Evolutionary conservation across 35 echinoderm and acorn worm species (phyloP).

Genomic region (Ophiothrix spiculata): DNA sequence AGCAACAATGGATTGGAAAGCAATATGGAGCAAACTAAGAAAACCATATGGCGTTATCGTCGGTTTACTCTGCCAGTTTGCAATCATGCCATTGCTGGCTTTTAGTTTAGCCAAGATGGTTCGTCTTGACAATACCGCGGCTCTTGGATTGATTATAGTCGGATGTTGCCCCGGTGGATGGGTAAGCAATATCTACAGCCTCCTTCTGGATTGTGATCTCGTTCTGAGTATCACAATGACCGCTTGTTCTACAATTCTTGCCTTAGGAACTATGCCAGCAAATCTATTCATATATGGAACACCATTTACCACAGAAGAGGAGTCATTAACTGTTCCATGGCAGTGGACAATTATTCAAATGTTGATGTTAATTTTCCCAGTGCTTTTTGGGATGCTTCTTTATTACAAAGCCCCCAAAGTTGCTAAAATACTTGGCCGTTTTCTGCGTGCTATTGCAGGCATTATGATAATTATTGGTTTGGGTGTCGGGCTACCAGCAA

Average conservation of each 20-base stretch:
- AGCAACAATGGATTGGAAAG: slow-evolving; percentile 23
- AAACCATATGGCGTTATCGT: slow-evolving; percentile 23
- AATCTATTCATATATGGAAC: slow-evolving; percentile 48
- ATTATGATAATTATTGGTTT: slow-evolving; percentile 13
- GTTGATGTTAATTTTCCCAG: slow-evolving; percentile 38
- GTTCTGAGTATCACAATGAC: slow-evolving; percentile 59
- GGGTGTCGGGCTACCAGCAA: slow-evolving; percentile 16
- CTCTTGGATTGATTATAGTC: slow-evolving; percentile 37
- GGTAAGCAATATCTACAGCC: slow-evolving; percentile 39
- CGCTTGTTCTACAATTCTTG: slow-evolving; percentile 31
- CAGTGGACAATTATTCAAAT: slow-evolving; percentile 28
- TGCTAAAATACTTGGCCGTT: not conserved
- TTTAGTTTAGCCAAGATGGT: slow-evolving; percentile 17
- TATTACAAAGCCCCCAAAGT: not conserved
- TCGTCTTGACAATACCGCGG: not conserved
- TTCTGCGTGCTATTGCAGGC: not conserved
- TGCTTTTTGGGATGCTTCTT: slow-evolving; percentile 43
- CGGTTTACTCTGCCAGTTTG: slow-evolving; percentile 45
- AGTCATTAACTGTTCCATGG: slow-evolving; percentile 27
- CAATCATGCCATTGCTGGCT: slow-evolving; percentile 32
- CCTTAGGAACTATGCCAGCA: slow-evolving; percentile 45
- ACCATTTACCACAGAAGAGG: not conserved
- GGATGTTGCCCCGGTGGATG: slow-evolving; percentile 56
- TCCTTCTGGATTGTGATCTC: slow-evolving; percentile 42
- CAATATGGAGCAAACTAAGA: not conserved